A percentile compares a stretch with the other conserved stretches of the same genome.
phyloP scores from a whole-genome alignment of 1,140 invertebrate genomes.

The Leptinotarsa undecemlineata region DNA sequence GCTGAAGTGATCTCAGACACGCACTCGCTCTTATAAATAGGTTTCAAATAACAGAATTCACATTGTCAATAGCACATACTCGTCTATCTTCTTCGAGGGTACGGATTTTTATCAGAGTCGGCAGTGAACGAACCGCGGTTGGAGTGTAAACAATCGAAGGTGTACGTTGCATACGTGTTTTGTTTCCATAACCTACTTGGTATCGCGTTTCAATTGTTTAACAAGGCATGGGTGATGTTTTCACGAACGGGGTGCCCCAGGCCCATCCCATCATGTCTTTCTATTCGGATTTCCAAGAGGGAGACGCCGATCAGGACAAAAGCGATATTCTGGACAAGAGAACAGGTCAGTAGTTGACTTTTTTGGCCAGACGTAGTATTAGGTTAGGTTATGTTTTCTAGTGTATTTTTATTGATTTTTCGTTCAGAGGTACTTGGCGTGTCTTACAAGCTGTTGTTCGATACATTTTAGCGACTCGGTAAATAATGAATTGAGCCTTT shows the following conservation, averaged over 20 bases:
- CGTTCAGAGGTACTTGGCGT: not conserved
- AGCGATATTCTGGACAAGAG: conserved; percentile 38
- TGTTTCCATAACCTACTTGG: not conserved
- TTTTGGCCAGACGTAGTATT: not conserved
- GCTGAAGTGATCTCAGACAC: not conserved
- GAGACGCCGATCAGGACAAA: conserved; percentile 32
- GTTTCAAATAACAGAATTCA: not conserved
- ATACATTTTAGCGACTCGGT: no score
- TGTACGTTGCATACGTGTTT: conserved; percentile 4
- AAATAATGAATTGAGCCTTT: no score
- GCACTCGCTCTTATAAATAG: conserved; percentile 1
- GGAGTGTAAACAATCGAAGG: not conserved
- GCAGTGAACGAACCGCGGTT: not conserved
- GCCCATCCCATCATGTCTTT: conserved; percentile 27
- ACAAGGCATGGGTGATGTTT: conserved; percentile 17
- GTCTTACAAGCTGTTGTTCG: no score
- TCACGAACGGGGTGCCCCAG: conserved; percentile 15
- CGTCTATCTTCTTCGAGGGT: not conserved
- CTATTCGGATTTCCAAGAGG: conserved; percentile 35
- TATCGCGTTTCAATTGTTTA: not conserved
- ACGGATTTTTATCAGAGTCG: conserved; percentile 5
- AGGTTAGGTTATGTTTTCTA: not conserved
- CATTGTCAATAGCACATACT: not conserved
- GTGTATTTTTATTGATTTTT: not conserved
- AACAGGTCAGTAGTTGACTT: conserved; percentile 33